A percentile compares a stretch with the other conserved stretches of the same genome.
phyloP scores from a whole-genome alignment of 2,888 invertebrate genomes.

The Lissonota sp. region DNA sequence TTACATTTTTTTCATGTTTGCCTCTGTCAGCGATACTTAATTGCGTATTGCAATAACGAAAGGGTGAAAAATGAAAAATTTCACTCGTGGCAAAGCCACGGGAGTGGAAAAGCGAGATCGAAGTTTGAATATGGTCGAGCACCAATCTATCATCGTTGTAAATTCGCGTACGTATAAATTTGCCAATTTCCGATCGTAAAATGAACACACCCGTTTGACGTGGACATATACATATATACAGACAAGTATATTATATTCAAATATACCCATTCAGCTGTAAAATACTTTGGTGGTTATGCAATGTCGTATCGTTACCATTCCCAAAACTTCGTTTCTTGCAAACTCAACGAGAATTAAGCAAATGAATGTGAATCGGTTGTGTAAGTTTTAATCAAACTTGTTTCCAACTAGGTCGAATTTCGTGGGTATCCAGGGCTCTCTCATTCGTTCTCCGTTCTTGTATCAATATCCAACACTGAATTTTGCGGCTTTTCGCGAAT shows the following conservation, averaged over 20 bases:
- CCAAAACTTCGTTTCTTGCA: slow-evolving; percentile 17
- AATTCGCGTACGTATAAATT: slow-evolving; percentile 26
- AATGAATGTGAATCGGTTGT: slow-evolving; percentile 68
- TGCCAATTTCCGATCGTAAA: slow-evolving; percentile 27
- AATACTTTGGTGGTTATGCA: slow-evolving; percentile 16
- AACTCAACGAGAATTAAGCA: slow-evolving; percentile 66
- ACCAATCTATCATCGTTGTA: slow-evolving; percentile 18
- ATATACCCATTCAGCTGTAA: slow-evolving; percentile 3
- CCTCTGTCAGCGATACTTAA: no score
- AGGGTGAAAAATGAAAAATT: slow-evolving; percentile 3
- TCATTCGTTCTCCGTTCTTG: no score
- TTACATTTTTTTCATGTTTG: no score
- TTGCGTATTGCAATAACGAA: neutral
- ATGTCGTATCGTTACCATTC: slow-evolving; percentile 11
- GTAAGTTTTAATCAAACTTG: slow-evolving; percentile 71
- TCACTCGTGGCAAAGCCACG: neutral
- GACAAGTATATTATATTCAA: no score
- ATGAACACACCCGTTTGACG: no score
- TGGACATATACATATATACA: neutral
- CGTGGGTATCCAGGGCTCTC: neutral
- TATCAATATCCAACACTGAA: no score
- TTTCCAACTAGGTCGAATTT: slow-evolving; percentile 62
- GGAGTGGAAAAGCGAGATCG: slow-evolving; percentile 5
- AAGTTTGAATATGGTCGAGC: slow-evolving; percentile 1
- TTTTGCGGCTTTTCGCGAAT: no score